Percentiles rank a stretch among this genome's conserved stretches.
Conservation (phyloP, 2,113 vertebrate genomes). For the Neogobius melanostomus region DNA sequence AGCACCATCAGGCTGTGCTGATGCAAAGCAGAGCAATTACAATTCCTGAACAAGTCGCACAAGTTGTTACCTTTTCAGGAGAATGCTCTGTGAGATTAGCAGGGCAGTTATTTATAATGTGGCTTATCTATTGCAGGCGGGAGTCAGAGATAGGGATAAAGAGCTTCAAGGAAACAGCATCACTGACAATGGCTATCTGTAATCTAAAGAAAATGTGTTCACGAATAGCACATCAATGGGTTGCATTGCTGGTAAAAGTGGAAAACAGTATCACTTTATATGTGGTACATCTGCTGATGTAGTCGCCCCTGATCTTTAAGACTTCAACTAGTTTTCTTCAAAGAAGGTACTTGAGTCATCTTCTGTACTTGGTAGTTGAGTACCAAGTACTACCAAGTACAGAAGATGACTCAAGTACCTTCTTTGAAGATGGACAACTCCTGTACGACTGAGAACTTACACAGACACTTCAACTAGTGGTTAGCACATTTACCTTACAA, state of each 20-base stretch:
- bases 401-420: no score
- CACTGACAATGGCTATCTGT: slow-evolving; percentile 53
- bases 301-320: background rate
- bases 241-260: background rate
- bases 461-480: background rate
- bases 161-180: slow-evolving; percentile 51
- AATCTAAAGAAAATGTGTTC: slow-evolving; percentile 61
- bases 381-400: no score
- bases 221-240: background rate
- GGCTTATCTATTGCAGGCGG: slow-evolving; percentile 48
- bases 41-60: slow-evolving; percentile 30
- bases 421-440: no score
- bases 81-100: slow-evolving; percentile 21
- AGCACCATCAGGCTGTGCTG: slow-evolving; percentile 41
- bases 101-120: slow-evolving; percentile 32
- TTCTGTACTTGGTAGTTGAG: no score
- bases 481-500: no score
- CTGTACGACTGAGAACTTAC: no score
- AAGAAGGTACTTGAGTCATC: no score
- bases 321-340: background rate
- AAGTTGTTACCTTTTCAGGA: slow-evolving; percentile 22
- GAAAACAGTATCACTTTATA: background rate
- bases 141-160: slow-evolving; percentile 50
- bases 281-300: background rate
- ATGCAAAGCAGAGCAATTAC: slow-evolving; percentile 62